Evolutionary conservation across 1,140 invertebrate genomes (phyloP).

Genomic region (Drosophila rufa): DNA sequence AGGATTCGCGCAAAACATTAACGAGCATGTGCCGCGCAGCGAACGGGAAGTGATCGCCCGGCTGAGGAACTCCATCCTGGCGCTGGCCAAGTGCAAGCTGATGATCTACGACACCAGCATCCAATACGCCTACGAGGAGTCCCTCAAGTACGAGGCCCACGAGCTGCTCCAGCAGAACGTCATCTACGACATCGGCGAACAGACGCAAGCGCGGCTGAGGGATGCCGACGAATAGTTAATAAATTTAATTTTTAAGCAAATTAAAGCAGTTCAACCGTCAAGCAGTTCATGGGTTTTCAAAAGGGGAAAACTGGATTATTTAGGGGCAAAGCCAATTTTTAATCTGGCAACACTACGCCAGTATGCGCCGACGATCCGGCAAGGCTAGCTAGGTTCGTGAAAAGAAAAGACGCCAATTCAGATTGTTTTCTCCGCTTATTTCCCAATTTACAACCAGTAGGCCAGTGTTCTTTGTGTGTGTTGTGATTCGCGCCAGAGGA

Average conservation of each 20-base stretch:
- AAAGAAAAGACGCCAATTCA: constrained; percentile 39
- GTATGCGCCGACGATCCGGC: neutral
- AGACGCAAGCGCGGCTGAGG: constrained; percentile 88
- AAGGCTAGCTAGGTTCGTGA: constrained; percentile 33
- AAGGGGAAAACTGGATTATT: too few relatives aligned
- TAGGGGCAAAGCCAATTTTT: too few relatives aligned
- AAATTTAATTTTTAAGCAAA: constrained; percentile 8
- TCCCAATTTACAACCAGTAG: neutral
- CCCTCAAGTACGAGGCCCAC: constrained; percentile 91
- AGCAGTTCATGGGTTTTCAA: neutral
- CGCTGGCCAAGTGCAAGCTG: constrained; percentile 93
- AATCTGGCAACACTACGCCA: neutral
- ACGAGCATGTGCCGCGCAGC: constrained; percentile 88
- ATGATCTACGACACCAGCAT: constrained; percentile 97
- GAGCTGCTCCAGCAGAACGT: constrained; percentile 93
- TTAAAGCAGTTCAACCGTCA: neutral
- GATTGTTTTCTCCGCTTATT: constrained; percentile 29
- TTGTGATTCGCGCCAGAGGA: neutral
- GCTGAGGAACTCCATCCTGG: constrained; percentile 95
- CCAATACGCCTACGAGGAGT: constrained; percentile 95
- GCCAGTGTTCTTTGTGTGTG: neutral
- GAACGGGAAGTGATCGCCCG: constrained; percentile 94
- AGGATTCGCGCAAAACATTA: constrained; percentile 93
- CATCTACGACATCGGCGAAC: constrained; percentile 91
- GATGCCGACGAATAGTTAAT: constrained; percentile 60